These are phyloP conservation scores for Hermatobates lingyangjiaoensis DNA, from an alignment of 1,140 invertebrate genomes.

Conservation along the genomic window DNA sequence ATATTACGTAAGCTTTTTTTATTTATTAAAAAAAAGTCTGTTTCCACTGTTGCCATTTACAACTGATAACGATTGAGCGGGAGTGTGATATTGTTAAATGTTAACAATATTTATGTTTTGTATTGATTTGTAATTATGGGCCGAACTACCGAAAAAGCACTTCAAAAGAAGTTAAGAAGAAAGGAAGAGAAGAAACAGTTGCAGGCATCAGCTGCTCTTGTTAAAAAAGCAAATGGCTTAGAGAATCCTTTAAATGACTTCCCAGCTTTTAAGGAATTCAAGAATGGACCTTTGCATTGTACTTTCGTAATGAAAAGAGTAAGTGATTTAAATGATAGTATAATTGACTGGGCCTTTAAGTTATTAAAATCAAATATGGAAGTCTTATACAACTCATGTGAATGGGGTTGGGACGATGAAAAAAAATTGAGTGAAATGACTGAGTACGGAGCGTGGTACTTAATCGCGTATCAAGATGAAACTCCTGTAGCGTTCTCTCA, in stretches of 20 bases:
- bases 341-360: conserved; percentile 30
- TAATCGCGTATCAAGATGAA: conserved; percentile 34
- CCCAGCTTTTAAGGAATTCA: conserved; percentile 4
- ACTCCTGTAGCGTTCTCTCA: conserved; percentile 46
- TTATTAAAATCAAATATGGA: conserved; percentile 40
- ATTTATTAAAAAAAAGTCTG: too few relatives aligned
- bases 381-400: conserved; percentile 38
- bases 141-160: conserved; percentile 3
- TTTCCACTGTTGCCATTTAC: too few relatives aligned
- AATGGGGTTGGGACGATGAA: conserved; percentile 51
- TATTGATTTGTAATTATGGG: conserved; percentile 5
- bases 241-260: conserved; percentile 6
- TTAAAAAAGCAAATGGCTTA: conserved; percentile 9
- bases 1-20: too few relatives aligned
- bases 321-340: conserved; percentile 1
- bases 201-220: background rate
- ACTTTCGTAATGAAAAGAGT: conserved; percentile 1
- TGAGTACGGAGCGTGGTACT: conserved; percentile 47
- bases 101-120: too few relatives aligned
- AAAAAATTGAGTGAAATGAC: conserved; percentile 50
- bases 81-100: too few relatives aligned
- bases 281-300: background rate
- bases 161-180: conserved; percentile 1
- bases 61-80: too few relatives aligned
- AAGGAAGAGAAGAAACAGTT: conserved; percentile 11